phyloP scores from a whole-genome alignment of 2,797 vertebrate species.

The Acanthiza pusilla region DNA sequence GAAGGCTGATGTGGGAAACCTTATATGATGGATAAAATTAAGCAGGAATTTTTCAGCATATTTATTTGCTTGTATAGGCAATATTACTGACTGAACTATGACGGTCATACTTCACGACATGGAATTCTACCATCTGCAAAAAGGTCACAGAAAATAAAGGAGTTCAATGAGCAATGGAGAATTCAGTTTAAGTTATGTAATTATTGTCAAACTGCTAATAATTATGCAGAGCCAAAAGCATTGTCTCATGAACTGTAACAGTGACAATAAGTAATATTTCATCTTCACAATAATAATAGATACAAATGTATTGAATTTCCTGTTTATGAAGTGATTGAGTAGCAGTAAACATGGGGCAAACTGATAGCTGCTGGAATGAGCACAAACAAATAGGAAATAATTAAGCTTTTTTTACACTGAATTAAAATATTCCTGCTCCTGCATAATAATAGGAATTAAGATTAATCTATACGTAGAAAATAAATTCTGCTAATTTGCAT shows the following conservation, averaged over 20 bases:
- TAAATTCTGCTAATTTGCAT: background rate
- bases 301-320: background rate
- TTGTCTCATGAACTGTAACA: background rate
- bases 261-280: background rate
- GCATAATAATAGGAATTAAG: background rate
- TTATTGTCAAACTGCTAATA: background rate
- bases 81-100: background rate
- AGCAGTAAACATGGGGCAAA: background rate
- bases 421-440: background rate
- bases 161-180: background rate
- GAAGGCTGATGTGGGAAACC: background rate
- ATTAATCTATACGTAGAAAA: background rate
- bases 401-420: background rate
- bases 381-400: background rate
- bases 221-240: background rate
- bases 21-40: background rate
- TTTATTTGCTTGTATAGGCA: background rate
- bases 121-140: background rate
- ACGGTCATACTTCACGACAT: background rate
- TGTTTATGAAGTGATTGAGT: background rate
- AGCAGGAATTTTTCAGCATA: background rate
- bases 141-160: background rate
- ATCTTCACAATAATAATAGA: background rate
- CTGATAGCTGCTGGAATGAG: background rate
- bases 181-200: background rate